Conservation (phyloP, 1,140 invertebrate species). For the Neotoxoptera formosana region DNA sequence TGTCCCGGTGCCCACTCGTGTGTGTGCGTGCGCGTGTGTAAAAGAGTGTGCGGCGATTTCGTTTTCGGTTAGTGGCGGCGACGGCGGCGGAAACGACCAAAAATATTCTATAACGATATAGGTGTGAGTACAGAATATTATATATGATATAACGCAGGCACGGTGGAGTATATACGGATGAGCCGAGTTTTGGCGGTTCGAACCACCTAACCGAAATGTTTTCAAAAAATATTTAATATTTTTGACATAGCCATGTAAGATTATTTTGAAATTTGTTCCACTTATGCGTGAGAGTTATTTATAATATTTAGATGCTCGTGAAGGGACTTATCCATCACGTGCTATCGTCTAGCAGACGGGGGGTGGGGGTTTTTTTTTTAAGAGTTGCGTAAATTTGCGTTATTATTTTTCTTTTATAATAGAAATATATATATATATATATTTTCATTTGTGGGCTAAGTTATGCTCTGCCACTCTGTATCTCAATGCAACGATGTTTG, state of each 20-base stretch:
- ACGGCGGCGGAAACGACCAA: too few relatives aligned
- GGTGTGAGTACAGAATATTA: neutral
- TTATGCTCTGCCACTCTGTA: neutral
- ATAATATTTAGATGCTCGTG: neutral
- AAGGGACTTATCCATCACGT: neutral
- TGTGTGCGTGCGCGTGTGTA: neutral
- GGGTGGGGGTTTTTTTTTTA: too few relatives aligned
- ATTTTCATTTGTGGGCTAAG: neutral
- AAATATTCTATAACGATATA: neutral
- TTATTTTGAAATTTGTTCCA: too few relatives aligned
- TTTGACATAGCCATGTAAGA: too few relatives aligned
- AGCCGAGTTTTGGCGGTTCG: too few relatives aligned
- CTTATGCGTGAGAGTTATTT: too few relatives aligned
- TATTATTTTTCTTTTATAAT: neutral
- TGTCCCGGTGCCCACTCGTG: neutral
- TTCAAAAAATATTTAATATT: neutral
- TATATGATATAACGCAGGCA: neutral
- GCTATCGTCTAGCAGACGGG: neutral
- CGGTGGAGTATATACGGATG: too few relatives aligned
- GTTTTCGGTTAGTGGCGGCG: neutral
- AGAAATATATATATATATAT: too few relatives aligned
- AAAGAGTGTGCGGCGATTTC: neutral
- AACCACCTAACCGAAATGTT: too few relatives aligned
- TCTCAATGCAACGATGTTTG: too few relatives aligned
- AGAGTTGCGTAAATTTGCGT: neutral